Evolutionary conservation across 2,888 invertebrate genomes (phyloP).

Genomic region (Lithophane leautieri): DNA sequence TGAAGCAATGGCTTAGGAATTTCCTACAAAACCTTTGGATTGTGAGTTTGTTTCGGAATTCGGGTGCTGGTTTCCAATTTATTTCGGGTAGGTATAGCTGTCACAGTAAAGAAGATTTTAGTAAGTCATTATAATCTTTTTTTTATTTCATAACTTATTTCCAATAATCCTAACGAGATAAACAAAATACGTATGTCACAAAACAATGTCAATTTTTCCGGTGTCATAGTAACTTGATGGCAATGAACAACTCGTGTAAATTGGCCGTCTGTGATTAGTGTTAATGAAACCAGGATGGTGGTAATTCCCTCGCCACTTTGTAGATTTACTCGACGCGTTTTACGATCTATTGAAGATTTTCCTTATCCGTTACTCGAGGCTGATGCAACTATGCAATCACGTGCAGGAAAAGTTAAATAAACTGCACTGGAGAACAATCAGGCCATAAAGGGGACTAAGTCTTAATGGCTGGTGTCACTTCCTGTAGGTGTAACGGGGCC

Average conservation of each 20-base stretch:
- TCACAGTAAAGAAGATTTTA: neutral
- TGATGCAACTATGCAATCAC: slow-evolving; percentile 52
- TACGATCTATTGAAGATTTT: slow-evolving; percentile 65
- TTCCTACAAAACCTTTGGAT: too few relatives aligned
- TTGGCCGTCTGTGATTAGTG: slow-evolving; percentile 4
- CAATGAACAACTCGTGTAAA: slow-evolving; percentile 15
- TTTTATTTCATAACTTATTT: slow-evolving; percentile 8
- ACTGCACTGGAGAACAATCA: slow-evolving; percentile 40
- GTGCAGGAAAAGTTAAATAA: slow-evolving; percentile 55
- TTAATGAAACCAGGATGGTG: slow-evolving; percentile 20
- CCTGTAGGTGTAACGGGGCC: slow-evolving; percentile 4
- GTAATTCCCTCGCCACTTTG: slow-evolving; percentile 43
- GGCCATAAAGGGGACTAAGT: slow-evolving; percentile 15
- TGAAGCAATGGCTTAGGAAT: too few relatives aligned
- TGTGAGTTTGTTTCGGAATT: neutral
- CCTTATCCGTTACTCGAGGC: slow-evolving; percentile 67
- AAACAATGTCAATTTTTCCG: slow-evolving; percentile 9
- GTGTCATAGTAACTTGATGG: slow-evolving; percentile 17
- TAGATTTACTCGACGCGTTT: slow-evolving; percentile 39
- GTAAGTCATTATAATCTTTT: neutral
- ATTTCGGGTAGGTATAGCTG: neutral
- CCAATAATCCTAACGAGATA: slow-evolving; percentile 23
- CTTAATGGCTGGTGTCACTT: slow-evolving; percentile 14
- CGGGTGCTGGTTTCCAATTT: neutral
- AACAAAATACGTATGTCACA: neutral